Base-by-base conservation (phyloP, 2,113 vertebrate genomes). In the Ranitomeya imitator region DNA sequence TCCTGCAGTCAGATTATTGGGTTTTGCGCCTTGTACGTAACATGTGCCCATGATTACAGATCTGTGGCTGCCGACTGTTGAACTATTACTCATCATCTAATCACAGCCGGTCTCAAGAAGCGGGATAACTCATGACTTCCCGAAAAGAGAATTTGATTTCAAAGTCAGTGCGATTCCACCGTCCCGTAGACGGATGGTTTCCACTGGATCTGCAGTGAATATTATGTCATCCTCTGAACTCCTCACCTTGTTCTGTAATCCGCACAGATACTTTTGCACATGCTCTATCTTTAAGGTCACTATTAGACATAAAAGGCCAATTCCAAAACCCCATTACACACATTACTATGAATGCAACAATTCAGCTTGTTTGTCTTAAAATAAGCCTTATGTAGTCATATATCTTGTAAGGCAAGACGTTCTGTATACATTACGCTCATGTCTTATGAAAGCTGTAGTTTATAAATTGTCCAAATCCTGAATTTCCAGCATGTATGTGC, bases 201-300 rank as follows among this genome's bases (percentile, higher is more conserved):
- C 61, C 52, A 4, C 85, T 67, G 45, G 59, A 54, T 79, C 57
- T 26, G 61, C 21, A 55, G 37, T 55, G 19, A 14, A 86, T 67
- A 51, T 86, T 79, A 79, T 51, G n/a, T 86, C 76, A 80, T 83
- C 15, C 31, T 21, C 21, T 88, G 86, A 88, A 88, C 86, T 83
- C 55, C 52, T 88, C 7, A 88, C 79, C 86, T 74, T 45, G 14
- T 60, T 23, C 61, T 57, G 37, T 61, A 51, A 74, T 85, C n/a
- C 21, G 73, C 57, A 61, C 19, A 86, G 85, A 78, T 78, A 26
- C 65, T 59, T 59, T 60, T 74, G 15, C 83, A 59, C 83, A 73
- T 85, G 51, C 23, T 85, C 52, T 21, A 73, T 85, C 83, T 19
- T 73, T 85, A 67, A 85, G 83, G 83, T 73, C 83, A 60, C 55